Evolutionary conservation across 2,113 vertebrate species (phyloP), one percentile per base, ranked within the genome.

Genomic region (Microtus ochrogaster): DNA sequence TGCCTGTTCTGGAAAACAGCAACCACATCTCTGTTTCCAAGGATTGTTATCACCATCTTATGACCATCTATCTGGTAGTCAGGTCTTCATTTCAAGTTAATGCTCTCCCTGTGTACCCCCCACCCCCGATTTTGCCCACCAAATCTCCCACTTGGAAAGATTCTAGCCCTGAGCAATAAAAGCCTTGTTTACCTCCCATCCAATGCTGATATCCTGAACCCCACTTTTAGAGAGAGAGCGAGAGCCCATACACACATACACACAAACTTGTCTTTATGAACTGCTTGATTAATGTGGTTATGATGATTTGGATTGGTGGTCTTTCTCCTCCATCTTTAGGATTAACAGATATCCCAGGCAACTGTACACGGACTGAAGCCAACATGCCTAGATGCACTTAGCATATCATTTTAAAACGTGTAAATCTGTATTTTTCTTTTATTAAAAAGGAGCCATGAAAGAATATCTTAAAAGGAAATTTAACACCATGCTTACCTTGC

Each of bases 401-500:
- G 74, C 16, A 72, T 82, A 77, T 85, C 47, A 55, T 73, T 90
- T 95, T 91, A 93, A 92, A 96, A 94, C n/a, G 65, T 49, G 78
- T 36, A 82, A 44, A 90, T 86, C 39, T n/a, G 76, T 89, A 92
- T 70, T 61, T 83, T 96, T 55, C 16, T 61, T 95, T 89, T 78
- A 82, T 68, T 72, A 65, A 95, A 76, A 92, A 76, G n/a, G 49
- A 89, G 81, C 76, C 39, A 83, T 33, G 66, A 96, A 91, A 96
- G 65, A 0, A 68, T 13, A 72, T 5, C 19, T 19, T n/a, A 49
- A 79, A 87, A 61, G 44, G 92, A 87, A 84, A 39, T 28, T n/a
- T 19, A 76, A 65, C 5, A 47, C 30, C 22, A 58, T 89, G 93
- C 97, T 98, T 97, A 99, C 99, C 99, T 99, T 99, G 26, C 99